Base-by-base conservation (phyloP, 1,140 invertebrate genomes). In the Caenorhabditis remanei region DNA sequence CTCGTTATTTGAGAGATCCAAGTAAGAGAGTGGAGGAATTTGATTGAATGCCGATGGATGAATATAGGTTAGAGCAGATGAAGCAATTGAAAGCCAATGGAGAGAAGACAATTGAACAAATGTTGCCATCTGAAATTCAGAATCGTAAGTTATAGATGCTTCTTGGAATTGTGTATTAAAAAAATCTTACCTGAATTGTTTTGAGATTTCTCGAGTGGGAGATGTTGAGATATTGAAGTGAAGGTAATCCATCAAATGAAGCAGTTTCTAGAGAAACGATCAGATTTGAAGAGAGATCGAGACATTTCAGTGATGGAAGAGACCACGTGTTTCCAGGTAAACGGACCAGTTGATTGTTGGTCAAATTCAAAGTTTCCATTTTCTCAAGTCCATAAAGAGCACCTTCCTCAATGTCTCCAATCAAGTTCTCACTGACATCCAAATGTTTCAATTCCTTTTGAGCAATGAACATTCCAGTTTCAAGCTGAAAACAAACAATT, bases 401-500 rank as follows among this genome's bases (percentile, higher is more conserved):
- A 13, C 86, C 86, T 43, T 87, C 86, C 65, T 87, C 86, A 71
- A 87, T 56, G 8, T 87, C 86, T 41, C 65, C 75, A n/a, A 87
- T 55, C 41, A 87, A 40, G 41, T 87, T 87, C 43, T 87, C 82
- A 8, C 65, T 46, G 21, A 87, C 14, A 50, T 87, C 79, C 16
- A 87, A 50, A 9, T 46, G 55, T 41, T 87, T 71, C 43, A 87
- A 65, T 24, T 71, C 53, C 46, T 87, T 87, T 65, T 87, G 86
- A 63, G 86, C 53, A 6, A 71, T 21, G 79, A 87, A 87, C 82
- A 87, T 87, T 82, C 86, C 86, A 19, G 86, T 79, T n/a, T 87
- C 86, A 4, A 87, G 46, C 85, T 86, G 85, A 79, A 86, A 86
- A 71, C 9, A 61, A 21, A 21, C 61, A 4, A 16, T 40, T 24